A percentile compares a stretch with the other conserved stretches of the same genome.
Evolutionary conservation across 2,113 vertebrate genomes (phyloP).

Genomic region (Apodemus sylvaticus): DNA sequence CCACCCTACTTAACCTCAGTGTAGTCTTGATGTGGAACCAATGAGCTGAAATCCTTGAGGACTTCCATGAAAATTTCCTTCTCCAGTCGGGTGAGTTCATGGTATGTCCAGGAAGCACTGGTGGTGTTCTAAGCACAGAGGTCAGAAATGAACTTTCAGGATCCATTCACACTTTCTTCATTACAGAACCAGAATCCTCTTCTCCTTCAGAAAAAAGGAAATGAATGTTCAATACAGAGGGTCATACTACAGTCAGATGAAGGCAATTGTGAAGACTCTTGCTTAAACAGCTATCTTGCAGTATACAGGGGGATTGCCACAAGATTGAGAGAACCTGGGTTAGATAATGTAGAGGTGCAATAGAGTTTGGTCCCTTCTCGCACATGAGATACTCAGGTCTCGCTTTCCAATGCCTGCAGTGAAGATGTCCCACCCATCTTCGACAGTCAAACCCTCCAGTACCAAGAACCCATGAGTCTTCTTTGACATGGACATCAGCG

Average conservation of each 20-base stretch:
- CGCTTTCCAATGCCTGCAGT: no score
- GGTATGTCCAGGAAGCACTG: constrained; percentile 10
- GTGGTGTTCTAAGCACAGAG: background rate
- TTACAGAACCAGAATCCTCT: background rate
- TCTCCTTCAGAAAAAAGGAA: background rate
- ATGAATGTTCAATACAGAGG: background rate
- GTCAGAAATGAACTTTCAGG: background rate
- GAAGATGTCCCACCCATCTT: no score
- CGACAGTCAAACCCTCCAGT: no score
- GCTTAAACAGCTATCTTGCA: background rate
- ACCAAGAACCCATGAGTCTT: no score
- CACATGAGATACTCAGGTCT: no score
- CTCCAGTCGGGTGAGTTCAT: background rate
- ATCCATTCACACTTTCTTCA: background rate
- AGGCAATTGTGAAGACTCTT: background rate
- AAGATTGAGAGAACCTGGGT: background rate
- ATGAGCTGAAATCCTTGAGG: background rate
- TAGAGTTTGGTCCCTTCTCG: no score
- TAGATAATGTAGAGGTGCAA: background rate
- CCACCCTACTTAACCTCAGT: background rate
- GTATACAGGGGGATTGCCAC: background rate
- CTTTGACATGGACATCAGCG: no score
- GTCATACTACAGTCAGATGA: background rate
- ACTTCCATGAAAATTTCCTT: background rate
- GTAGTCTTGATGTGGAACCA: background rate